Base-by-base conservation (phyloP, 2,113 vertebrate species). In the Lycaon pictus region DNA sequence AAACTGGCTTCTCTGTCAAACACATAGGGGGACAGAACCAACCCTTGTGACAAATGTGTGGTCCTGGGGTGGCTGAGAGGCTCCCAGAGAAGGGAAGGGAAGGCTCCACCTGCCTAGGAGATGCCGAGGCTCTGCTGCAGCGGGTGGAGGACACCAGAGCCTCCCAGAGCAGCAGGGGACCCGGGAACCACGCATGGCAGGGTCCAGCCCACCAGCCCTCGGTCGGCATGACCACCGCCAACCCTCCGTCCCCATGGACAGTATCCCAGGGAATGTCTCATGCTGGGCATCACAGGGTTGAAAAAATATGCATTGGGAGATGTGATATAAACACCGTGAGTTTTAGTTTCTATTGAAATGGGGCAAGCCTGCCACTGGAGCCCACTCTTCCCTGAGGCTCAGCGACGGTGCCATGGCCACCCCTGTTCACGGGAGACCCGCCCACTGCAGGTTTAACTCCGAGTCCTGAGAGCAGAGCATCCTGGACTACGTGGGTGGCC, bases 191-290 rank as follows among this genome's bases (percentile, higher is more conserved):
- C 2, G 3, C 74, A 51, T 13, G 1, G 43, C 27, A 7, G 12
- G 43, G 7, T 23, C 72, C 43, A 17, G 13, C 13, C 25, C 13
- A 16, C 43, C 13, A 19, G 23, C 9, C 37, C 13, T 13, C 74
- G 4, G 25, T 51, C 25, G 0, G 74, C 43, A 8, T 15, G 25
- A 7, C 74, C 72, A 76, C 72, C 6, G 11, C 37, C 12, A 12
- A 27, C 1, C 19, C 3, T 3, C 20, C 0, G 25, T 7, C n/a
- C 37, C 71, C 9, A 2, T 0, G 1, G 12, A 27, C 3, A 4
- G 5, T 7, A 23, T 23, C 37, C 48, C 88, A 19, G 72, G 7
- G 58, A 51, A 35, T 0, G 9, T 63, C 43, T 51, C 35, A 17
- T 9, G 16, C 23, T 25, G 43, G 71, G 37, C 87, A 76, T 43